Evolutionary conservation across 2,797 vertebrate genomes (phyloP), one percentile per base, ranked within the genome.

Genomic region (Siniperca undulata): DNA sequence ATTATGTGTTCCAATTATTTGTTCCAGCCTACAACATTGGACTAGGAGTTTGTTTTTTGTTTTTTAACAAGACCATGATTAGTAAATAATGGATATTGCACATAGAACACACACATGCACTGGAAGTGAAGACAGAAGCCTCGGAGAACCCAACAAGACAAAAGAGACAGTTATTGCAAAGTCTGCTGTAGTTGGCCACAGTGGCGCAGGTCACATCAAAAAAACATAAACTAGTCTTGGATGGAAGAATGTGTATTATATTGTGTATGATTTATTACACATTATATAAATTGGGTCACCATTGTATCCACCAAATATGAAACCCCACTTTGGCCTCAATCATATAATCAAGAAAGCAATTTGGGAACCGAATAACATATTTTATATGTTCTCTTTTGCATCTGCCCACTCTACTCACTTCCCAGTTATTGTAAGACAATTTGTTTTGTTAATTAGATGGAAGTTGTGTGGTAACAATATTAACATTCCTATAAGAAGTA

Each of bases 1-100:
- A 93, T 89, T 76, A 84, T 83, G 65, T 86, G 84, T 90, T 88
- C 77, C 87, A 89, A 79, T 89, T 86, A 66, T 85, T 88, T 83
- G 62, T 66, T 78, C 56, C 53, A 70, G 80, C 48, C 65, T 60
- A 60, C 68, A 66, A 77, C 50, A 44, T 58, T 72, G 34, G 67
- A 81, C 67, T n/a, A 22, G 22, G 22, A 67, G 22, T 30, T 30
- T 30, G 2, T 30, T 30, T 2, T 27, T 62, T 75, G 62, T 52
- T 70, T 77, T 65, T 67, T 60, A 24, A 71, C 59, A 64, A 58
- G 65, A 74, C 46, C 24, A 62, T 64, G 58, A 88, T 89, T 78
- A 65, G 61, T 84, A 78, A 87, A 87, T 79, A 79, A 80, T 85
- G 64, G 65, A 90, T 80, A 58, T 42, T 56, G 56, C 67, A 77